These are phyloP conservation scores for Mizuhopecten yessoensis DNA, from an alignment of 1,140 invertebrate species.

Conservation along the genomic window DNA sequence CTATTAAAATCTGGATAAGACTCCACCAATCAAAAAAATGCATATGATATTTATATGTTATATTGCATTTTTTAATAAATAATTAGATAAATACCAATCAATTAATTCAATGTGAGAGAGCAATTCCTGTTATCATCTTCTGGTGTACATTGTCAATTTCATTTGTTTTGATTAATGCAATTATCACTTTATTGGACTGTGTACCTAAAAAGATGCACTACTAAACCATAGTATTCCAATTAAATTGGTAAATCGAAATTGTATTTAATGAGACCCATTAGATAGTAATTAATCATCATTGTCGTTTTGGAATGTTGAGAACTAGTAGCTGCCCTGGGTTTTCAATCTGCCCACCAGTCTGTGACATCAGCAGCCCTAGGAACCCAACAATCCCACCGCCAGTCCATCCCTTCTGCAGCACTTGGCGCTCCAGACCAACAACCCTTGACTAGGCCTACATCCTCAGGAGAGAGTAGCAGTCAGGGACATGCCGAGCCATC, in stretches of 20 bases:
- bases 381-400: too few relatives aligned
- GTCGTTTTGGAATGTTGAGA: neutral
- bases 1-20: too few relatives aligned
- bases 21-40: too few relatives aligned
- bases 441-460: too few relatives aligned
- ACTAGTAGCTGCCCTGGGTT: conserved; percentile 27
- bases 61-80: conserved; percentile 44
- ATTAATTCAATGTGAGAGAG: conserved; percentile 40
- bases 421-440: too few relatives aligned
- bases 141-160: conserved; percentile 41
- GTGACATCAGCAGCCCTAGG: too few relatives aligned
- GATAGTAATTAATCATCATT: conserved; percentile 25
- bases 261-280: conserved; percentile 44
- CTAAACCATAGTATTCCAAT: conserved; percentile 37
- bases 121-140: conserved; percentile 41
- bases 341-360: too few relatives aligned
- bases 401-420: too few relatives aligned
- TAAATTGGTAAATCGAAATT: conserved; percentile 27
- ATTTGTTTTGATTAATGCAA: conserved; percentile 42
- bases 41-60: conserved; percentile 39
- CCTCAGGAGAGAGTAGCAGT: too few relatives aligned
- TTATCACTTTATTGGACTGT: conserved; percentile 39
- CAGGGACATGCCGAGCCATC: too few relatives aligned
- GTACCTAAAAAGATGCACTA: conserved; percentile 1
- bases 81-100: conserved; percentile 22